Evolutionary conservation across 1,140 invertebrate species (phyloP).

Genomic region (Propsilocerus akamusi): DNA sequence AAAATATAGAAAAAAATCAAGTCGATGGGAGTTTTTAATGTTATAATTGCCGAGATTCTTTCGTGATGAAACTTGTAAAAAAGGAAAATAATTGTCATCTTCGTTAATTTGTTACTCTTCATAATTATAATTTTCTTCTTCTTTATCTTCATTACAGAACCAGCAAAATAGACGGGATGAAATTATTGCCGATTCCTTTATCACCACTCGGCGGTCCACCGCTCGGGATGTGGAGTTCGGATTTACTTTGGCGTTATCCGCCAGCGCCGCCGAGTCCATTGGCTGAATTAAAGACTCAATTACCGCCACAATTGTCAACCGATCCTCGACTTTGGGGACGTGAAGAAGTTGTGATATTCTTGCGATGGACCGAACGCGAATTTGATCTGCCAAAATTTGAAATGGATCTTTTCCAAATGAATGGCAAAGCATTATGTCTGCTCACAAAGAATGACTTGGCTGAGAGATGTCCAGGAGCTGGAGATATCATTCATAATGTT

Average conservation of each 20-base stretch:
- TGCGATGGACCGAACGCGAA: constrained; percentile 82
- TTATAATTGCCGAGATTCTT: too few relatives aligned
- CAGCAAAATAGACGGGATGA: constrained; percentile 33
- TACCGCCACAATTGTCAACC: constrained; percentile 57
- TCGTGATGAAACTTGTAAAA: too few relatives aligned
- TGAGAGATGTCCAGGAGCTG: constrained; percentile 76
- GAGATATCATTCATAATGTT: constrained; percentile 85
- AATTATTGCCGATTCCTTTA: constrained; percentile 42
- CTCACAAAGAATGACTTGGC: constrained; percentile 76
- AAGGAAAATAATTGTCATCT: too few relatives aligned
- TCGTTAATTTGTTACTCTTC: too few relatives aligned
- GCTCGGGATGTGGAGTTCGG: constrained; percentile 47
- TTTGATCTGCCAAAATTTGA: constrained; percentile 83
- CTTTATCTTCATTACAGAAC: too few relatives aligned
- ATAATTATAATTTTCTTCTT: too few relatives aligned
- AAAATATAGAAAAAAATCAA: too few relatives aligned
- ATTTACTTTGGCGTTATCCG: constrained; percentile 66
- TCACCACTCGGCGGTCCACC: constrained; percentile 34
- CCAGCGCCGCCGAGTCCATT: constrained; percentile 43
- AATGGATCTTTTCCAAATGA: constrained; percentile 92
- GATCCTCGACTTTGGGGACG: constrained; percentile 80
- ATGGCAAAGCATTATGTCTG: constrained; percentile 86
- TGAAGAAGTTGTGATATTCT: constrained; percentile 73
- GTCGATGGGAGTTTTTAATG: too few relatives aligned
- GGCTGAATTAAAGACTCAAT: constrained; percentile 69